Conservation (phyloP, 2,113 vertebrate species). For the Vireo altiloquus region DNA sequence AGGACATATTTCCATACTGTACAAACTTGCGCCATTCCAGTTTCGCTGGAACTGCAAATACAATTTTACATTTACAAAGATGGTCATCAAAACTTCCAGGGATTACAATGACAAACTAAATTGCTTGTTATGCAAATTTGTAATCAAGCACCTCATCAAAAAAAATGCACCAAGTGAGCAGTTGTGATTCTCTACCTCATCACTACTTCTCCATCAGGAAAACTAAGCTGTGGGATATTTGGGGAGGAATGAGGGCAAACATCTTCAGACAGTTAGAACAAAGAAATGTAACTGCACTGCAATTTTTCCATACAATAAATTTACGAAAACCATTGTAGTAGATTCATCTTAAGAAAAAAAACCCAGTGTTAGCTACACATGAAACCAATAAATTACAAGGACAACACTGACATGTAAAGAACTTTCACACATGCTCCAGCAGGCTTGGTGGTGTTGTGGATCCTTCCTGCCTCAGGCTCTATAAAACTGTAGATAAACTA, state of each 20-base stretch:
- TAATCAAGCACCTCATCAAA: neutral
- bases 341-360: neutral
- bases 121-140: neutral
- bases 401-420: neutral
- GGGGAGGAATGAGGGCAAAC: neutral
- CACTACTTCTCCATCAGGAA: neutral
- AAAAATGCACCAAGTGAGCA: neutral
- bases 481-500: neutral
- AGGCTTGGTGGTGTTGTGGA: neutral
- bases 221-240: neutral
- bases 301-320: neutral
- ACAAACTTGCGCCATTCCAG: neutral
- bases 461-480: neutral
- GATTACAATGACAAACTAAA: neutral
- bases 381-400: neutral
- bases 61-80: neutral
- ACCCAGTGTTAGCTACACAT: accelerated
- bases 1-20: neutral
- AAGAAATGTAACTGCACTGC: neutral
- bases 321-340: neutral
- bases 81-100: neutral
- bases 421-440: neutral
- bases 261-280: neutral
- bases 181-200: neutral
- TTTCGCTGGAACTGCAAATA: neutral